Evolutionary conservation across 2,797 vertebrate genomes (phyloP).

Genomic region (Chromobotia macracanthus): DNA sequence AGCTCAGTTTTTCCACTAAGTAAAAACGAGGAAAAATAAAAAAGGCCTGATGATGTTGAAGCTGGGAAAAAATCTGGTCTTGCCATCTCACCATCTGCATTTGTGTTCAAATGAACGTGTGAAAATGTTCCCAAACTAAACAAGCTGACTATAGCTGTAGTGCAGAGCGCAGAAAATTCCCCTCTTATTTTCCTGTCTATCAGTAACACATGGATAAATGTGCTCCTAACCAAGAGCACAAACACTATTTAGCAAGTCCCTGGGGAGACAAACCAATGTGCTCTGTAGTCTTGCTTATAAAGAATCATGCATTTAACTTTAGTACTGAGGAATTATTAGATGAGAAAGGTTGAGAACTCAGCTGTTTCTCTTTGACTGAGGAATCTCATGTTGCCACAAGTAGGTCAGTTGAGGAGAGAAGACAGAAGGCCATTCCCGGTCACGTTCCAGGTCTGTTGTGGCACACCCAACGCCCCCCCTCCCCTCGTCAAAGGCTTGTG

Average conservation of each 20-base stretch:
- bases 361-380: neutral
- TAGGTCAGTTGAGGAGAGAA: slow-evolving; percentile 26
- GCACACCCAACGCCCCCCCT: no score
- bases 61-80: slow-evolving; percentile 16
- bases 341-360: neutral
- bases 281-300: neutral
- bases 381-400: slow-evolving; percentile 9
- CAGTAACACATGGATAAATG: slow-evolving; percentile 9
- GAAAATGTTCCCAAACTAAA: slow-evolving; percentile 43
- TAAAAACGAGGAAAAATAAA: slow-evolving; percentile 16
- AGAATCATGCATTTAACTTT: neutral
- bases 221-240: neutral
- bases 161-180: neutral
- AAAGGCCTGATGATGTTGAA: slow-evolving; percentile 24
- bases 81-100: slow-evolving; percentile 36
- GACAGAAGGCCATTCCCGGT: no score
- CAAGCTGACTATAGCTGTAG: slow-evolving; percentile 25
- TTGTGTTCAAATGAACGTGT: slow-evolving; percentile 35
- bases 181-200: neutral
- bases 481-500: no score
- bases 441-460: no score
- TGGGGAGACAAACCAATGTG: neutral
- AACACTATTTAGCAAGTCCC: neutral
- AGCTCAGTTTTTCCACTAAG: slow-evolving; percentile 54
- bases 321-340: neutral